Evolutionary conservation across 2,888 invertebrate species (phyloP), one percentile per base, ranked within the genome.

Genomic region (Plagiodera versicolora): DNA sequence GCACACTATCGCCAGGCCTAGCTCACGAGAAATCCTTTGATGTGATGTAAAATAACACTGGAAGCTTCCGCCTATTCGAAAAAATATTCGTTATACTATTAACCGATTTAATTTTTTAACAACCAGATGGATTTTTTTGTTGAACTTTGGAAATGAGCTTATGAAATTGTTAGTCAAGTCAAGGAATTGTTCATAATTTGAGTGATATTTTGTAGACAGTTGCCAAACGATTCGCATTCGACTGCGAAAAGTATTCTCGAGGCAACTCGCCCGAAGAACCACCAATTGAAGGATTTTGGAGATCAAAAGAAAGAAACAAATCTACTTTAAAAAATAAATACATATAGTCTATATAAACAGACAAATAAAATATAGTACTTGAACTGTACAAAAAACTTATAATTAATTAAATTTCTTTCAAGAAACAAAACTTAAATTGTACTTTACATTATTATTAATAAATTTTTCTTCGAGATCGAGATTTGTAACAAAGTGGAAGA

Each of bases 281-380:
- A 65, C 61, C 64, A 66, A 70, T 67, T 65, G 65, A 68, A 70
- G 67, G 68, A 69, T 70, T 74, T 72, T 67, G 67, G 74, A 74
- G 74, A 74, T 74, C 74, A 74, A 71, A 72, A 68, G 71, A 73
- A 74, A 69, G 68, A 71, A 67, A 60, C 62, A 64, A 64, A 56
- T 64, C 65, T 67, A 67, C 59, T 55, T 63, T 65, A n/a, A 67
- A 65, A 67, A 70, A 70, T 70, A 70, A 69, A 70, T 69, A 70
- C 70, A 69, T 69, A 70, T 64, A 70, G 67, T 67, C 70, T n/a
- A n/a, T 70, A 60, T 63, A 61, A 67, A 70, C 68, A 72, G 71
- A 72, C 72, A 72, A 74, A 73, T 72, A 74, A 68, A 71, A 72
- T 72, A 74, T 72, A 72, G 72, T 67, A 67, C 66, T 69, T 66